A percentile compares a stretch with the other conserved stretches of the same genome.
These are phyloP conservation scores for Erynnis tages DNA, from an alignment of 2,888 invertebrate genomes.

Conservation along the genomic window DNA sequence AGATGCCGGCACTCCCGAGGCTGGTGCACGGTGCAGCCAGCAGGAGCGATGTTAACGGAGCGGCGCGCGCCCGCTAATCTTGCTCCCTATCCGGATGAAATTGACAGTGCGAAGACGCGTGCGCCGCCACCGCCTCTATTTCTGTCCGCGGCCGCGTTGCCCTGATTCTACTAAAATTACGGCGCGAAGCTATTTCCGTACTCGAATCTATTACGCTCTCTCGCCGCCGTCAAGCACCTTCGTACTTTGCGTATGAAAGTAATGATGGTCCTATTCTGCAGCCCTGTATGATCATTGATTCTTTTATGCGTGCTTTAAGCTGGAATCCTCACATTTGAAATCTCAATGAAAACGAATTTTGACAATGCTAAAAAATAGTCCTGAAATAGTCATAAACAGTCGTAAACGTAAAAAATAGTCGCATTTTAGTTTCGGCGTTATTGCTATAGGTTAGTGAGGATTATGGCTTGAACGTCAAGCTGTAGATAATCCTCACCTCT, in stretches of 20 bases:
- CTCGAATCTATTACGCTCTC: slow-evolving; percentile 65
- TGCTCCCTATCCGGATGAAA: slow-evolving; percentile 77
- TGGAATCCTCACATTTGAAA: too few species aligned
- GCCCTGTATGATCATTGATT: too few species aligned
- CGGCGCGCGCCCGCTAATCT: slow-evolving; percentile 56
- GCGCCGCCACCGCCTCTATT: slow-evolving; percentile 70
- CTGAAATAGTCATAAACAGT: too few species aligned
- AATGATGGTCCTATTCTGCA: too few species aligned
- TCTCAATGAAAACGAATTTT: too few species aligned
- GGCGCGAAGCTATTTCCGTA: slow-evolving; percentile 78
- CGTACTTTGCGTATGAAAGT: slow-evolving; percentile 36
- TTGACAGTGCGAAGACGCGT: slow-evolving; percentile 73
- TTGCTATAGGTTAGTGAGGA: too few species aligned
- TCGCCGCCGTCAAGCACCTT: slow-evolving; percentile 55
- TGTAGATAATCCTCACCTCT: too few species aligned
- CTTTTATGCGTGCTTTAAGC: too few species aligned
- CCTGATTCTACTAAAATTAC: slow-evolving; percentile 81
- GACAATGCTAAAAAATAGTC: too few species aligned
- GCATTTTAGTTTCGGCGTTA: too few species aligned
- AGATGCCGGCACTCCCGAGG: slow-evolving; percentile 52
- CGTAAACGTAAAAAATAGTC: too few species aligned
- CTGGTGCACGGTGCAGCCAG: slow-evolving; percentile 16
- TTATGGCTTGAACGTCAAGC: too few species aligned
- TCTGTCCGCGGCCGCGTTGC: slow-evolving; percentile 78
- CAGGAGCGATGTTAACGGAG: slow-evolving; percentile 24